These are phyloP conservation scores for Matsumurasca onukii DNA, from an alignment of 1,140 invertebrate species.

Conservation along the genomic window DNA sequence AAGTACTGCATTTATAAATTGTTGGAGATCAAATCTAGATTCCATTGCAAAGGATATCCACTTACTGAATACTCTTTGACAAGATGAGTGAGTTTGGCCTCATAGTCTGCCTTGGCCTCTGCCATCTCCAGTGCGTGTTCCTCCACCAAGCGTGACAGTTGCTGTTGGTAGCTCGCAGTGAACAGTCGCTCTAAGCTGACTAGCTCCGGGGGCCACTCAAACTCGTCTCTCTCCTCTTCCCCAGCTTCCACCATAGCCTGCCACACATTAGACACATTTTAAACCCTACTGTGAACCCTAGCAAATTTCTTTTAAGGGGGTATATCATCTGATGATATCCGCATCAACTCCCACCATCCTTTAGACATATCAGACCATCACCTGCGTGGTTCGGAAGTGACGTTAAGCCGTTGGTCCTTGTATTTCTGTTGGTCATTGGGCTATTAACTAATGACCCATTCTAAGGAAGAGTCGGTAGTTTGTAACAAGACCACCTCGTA, in stretches of 20 bases:
- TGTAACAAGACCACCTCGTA: too few species aligned
- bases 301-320: too few species aligned
- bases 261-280: conserved; percentile 14
- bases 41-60: not conserved
- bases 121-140: conserved; percentile 23
- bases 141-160: conserved; percentile 14
- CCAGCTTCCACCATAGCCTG: conserved; percentile 52
- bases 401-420: too few species aligned
- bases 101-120: conserved; percentile 17
- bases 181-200: conserved; percentile 21
- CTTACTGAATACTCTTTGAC: conserved; percentile 14
- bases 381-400: too few species aligned
- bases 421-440: too few species aligned
- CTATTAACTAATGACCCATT: too few species aligned
- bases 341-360: too few species aligned
- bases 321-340: too few species aligned
- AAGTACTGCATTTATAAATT: too few species aligned
- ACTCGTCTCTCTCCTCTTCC: conserved; percentile 14
- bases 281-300: too few species aligned
- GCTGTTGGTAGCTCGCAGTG: conserved; percentile 21
- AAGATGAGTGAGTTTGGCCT: conserved; percentile 12
- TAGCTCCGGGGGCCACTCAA: conserved; percentile 25
- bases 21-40: not conserved
- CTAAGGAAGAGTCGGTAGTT: too few species aligned
- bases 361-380: too few species aligned